phyloP scores from a whole-genome alignment of 1,140 invertebrate species.

The Orchesella cincta region DNA sequence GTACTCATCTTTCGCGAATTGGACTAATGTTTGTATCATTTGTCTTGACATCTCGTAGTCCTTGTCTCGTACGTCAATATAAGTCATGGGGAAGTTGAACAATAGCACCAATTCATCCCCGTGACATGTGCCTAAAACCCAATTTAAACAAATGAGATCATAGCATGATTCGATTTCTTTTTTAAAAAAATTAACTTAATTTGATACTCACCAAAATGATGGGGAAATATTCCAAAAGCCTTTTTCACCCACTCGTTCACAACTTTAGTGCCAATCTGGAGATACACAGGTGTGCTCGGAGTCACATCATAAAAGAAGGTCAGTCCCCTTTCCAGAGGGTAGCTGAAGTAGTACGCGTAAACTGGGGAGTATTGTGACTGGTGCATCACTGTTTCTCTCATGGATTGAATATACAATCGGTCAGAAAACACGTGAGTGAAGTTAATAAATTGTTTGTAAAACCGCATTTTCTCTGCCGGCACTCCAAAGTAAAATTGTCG shows the following conservation, averaged over 20 bases:
- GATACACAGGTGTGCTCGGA: not conserved
- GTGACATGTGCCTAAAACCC: constrained; percentile 7
- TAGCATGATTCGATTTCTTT: too few species aligned
- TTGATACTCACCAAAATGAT: too few species aligned
- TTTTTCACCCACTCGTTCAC: not conserved
- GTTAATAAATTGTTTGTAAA: constrained; percentile 1
- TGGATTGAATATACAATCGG: constrained; percentile 20
- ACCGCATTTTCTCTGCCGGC: not conserved
- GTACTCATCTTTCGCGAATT: constrained; percentile 24
- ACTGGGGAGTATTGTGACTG: not conserved
- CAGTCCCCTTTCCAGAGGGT: constrained; percentile 9
- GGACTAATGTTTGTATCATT: not conserved
- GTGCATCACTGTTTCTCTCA: not conserved
- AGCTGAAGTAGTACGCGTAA: constrained; percentile 25
- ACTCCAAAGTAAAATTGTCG: constrained; percentile 4
- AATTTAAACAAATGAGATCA: too few species aligned
- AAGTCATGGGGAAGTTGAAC: constrained; percentile 6
- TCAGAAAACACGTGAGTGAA: constrained; percentile 19
- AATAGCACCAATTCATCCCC: constrained; percentile 17
- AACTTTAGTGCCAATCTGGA: not conserved
- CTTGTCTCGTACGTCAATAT: not conserved
- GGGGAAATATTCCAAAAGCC: not conserved
- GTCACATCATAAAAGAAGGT: constrained; percentile 17
- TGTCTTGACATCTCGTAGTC: constrained; percentile 26
- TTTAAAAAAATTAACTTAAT: too few species aligned